Conservation (phyloP, 2,797 vertebrate genomes). For the Vespertilio murinus region DNA sequence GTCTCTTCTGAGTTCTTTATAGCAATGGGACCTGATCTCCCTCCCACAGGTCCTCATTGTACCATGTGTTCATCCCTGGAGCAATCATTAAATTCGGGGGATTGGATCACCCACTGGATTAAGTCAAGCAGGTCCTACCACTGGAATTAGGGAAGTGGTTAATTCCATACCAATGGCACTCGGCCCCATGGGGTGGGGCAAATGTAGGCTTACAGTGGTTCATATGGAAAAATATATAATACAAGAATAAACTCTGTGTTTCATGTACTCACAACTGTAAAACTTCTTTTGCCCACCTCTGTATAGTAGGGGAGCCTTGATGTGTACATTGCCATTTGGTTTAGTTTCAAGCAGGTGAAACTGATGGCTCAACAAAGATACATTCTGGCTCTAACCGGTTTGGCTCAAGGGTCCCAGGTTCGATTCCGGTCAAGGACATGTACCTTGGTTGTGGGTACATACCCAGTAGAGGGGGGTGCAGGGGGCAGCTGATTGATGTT, state of each 20-base stretch:
- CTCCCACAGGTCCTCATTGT: neutral
- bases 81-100: neutral
- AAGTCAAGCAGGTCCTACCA: neutral
- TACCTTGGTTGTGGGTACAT: too few relatives aligned
- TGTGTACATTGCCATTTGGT: neutral
- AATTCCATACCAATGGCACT: neutral
- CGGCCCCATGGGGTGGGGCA: neutral
- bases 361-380: neutral
- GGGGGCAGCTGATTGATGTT: too few relatives aligned
- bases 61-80: neutral
- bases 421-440: too few relatives aligned
- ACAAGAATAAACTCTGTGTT: too few relatives aligned
- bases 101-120: neutral
- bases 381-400: too few relatives aligned
- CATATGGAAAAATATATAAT: too few relatives aligned
- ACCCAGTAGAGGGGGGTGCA: too few relatives aligned
- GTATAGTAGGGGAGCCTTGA: neutral
- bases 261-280: too few relatives aligned
- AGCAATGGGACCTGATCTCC: neutral
- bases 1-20: neutral
- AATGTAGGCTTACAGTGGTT: too few relatives aligned
- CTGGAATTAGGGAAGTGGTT: neutral
- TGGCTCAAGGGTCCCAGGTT: too few relatives aligned
- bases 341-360: slow-evolving; percentile 38
- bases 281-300: too few relatives aligned